Conservation (phyloP, 2,113 vertebrate genomes). For the Herpetotheres cachinnans region DNA sequence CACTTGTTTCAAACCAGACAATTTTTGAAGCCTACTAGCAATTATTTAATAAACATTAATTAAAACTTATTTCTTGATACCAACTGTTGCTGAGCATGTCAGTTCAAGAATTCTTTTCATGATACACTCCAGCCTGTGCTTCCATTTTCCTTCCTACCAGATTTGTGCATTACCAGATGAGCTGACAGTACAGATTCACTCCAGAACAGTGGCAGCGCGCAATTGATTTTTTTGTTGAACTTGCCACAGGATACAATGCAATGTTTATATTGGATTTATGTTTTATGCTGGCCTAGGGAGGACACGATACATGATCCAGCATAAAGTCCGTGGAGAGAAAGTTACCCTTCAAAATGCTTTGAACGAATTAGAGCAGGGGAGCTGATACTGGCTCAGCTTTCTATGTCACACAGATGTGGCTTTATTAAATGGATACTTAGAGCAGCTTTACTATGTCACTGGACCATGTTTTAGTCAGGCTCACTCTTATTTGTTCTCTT, state of each 20-base stretch:
- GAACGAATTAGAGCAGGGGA: background rate
- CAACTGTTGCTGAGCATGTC: background rate
- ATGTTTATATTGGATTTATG: conserved; percentile 18
- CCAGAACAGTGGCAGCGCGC: background rate
- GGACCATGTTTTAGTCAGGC: background rate
- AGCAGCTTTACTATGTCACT: background rate
- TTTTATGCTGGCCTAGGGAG: background rate
- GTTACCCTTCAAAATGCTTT: background rate
- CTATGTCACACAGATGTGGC: background rate
- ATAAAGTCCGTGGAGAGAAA: background rate
- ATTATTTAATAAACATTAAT: background rate
- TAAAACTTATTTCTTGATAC: background rate
- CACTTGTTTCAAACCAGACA: background rate
- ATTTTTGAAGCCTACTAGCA: background rate
- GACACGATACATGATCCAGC: background rate
- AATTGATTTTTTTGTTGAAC: background rate
- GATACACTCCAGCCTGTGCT: background rate
- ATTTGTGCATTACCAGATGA: background rate
- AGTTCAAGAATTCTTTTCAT: background rate
- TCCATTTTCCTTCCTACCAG: background rate
- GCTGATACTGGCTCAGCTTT: background rate
- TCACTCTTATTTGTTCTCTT: background rate
- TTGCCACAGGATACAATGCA: background rate
- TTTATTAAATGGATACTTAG: background rate
- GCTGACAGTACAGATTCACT: background rate